Conservation (phyloP, 1,140 invertebrate genomes). For the Hermatobates lingyangjiaoensis region DNA sequence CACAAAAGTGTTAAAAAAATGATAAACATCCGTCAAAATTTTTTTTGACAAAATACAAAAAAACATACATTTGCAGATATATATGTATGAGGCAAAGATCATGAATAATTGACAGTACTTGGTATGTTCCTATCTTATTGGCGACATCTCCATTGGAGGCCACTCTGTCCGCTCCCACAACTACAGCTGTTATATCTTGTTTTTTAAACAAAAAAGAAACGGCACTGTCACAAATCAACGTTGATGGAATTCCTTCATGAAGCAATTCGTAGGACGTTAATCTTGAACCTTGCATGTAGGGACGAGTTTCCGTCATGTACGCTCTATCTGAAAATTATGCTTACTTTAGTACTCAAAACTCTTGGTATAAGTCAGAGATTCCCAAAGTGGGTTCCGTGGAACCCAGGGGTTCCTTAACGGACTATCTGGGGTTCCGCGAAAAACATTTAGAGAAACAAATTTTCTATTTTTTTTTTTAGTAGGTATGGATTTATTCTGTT, state of each 20-base stretch:
- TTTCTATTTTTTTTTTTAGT: too few species aligned
- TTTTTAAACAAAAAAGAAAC: constrained; percentile 74
- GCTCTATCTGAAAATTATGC: constrained; percentile 48
- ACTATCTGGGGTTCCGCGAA: too few species aligned
- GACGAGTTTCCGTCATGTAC: constrained; percentile 92
- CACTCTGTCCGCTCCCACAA: constrained; percentile 80
- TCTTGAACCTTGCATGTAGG: constrained; percentile 91
- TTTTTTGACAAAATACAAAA: neutral
- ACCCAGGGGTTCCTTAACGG: too few species aligned
- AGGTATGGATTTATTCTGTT: too few species aligned
- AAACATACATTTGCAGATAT: neutral
- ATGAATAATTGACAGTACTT: constrained; percentile 28
- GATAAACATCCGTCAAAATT: too few species aligned
- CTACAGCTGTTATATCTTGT: constrained; percentile 53
- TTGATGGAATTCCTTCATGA: constrained; percentile 80
- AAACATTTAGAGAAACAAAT: too few species aligned
- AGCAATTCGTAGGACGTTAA: constrained; percentile 91
- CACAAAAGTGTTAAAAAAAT: neutral
- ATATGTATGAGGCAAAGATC: neutral
- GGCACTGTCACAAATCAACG: constrained; percentile 88
- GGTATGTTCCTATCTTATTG: constrained; percentile 98
- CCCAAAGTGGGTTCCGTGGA: too few species aligned
- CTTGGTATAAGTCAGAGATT: too few species aligned
- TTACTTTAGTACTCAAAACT: too few species aligned
- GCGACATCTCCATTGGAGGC: constrained; percentile 94